Conservation (phyloP, 1,140 invertebrate species). For the Eumeta japonica region DNA sequence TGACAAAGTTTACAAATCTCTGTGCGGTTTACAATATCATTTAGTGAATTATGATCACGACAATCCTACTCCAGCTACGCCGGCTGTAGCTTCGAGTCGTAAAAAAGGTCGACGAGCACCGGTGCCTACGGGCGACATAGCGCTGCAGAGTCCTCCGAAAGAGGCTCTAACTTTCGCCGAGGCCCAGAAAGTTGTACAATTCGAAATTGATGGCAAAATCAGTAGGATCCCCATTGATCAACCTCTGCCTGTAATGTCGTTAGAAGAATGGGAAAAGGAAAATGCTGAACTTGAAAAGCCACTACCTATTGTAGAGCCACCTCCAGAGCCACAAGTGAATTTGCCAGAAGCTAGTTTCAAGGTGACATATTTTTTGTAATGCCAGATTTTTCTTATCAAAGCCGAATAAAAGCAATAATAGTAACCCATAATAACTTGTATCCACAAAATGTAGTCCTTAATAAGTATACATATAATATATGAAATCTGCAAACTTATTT, state of each 20-base stretch:
- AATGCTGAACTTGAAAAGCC: constrained; percentile 60
- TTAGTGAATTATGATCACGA: constrained; percentile 82
- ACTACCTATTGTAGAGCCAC: constrained; percentile 49
- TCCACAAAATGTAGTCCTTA: no score
- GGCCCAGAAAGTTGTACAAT: constrained; percentile 79
- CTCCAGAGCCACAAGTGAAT: constrained; percentile 59
- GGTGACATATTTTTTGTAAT: constrained; percentile 43
- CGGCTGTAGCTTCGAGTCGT: constrained; percentile 43
- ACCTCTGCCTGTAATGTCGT: constrained; percentile 60
- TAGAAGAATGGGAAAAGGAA: constrained; percentile 64
- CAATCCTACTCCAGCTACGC: constrained; percentile 60
- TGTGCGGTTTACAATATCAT: constrained; percentile 83
- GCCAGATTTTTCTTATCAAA: no score
- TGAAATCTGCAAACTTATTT: no score
- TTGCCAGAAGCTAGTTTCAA: constrained; percentile 83
- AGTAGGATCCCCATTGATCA: constrained; percentile 63
- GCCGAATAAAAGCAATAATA: no score
- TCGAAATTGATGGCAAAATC: constrained; percentile 77
- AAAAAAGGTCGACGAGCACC: constrained; percentile 57
- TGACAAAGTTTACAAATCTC: constrained; percentile 81
- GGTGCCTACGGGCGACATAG: constrained; percentile 49
- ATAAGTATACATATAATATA: no score
- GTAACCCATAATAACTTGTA: no score
- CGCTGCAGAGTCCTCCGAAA: constrained; percentile 54
- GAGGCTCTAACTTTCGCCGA: constrained; percentile 74